Percentiles rank a stretch among this genome's conserved stretches.
phyloP scores from a whole-genome alignment of 2,888 invertebrate genomes.

The Patella ulyssiponensis region DNA sequence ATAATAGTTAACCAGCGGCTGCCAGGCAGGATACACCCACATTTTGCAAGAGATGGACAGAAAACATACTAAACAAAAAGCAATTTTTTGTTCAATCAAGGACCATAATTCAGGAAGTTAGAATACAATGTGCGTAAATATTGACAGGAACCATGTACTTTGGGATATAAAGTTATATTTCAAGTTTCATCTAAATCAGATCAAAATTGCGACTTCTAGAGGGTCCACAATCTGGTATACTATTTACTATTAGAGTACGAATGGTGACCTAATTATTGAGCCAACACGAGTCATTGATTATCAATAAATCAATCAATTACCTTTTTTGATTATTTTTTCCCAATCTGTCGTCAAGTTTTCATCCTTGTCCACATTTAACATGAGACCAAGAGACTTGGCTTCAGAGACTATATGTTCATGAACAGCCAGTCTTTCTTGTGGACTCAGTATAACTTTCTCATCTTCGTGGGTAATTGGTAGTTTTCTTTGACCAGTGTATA shows the following conservation, averaged over 20 bases:
- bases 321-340: constrained; percentile 45
- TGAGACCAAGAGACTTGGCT: constrained; percentile 54
- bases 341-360: constrained; percentile 58
- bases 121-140: no score
- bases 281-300: background rate
- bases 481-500: constrained; percentile 54
- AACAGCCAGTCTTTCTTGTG: constrained; percentile 63
- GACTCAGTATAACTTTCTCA: constrained; percentile 52
- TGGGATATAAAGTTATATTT: background rate
- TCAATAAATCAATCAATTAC: constrained; percentile 21
- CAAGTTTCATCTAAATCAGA: background rate
- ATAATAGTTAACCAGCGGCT: no score
- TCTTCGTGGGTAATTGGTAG: constrained; percentile 61
- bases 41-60: no score
- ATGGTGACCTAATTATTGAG: background rate
- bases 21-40: no score
- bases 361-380: constrained; percentile 55
- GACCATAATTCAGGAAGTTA: no score
- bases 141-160: no score
- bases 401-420: constrained; percentile 60
- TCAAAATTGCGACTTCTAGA: background rate
- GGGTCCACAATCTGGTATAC: background rate
- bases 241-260: background rate
- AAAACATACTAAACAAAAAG: no score
- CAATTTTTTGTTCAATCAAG: no score